phyloP scores from a whole-genome alignment of 2,113 vertebrate species.

The Ursus arctos region DNA sequence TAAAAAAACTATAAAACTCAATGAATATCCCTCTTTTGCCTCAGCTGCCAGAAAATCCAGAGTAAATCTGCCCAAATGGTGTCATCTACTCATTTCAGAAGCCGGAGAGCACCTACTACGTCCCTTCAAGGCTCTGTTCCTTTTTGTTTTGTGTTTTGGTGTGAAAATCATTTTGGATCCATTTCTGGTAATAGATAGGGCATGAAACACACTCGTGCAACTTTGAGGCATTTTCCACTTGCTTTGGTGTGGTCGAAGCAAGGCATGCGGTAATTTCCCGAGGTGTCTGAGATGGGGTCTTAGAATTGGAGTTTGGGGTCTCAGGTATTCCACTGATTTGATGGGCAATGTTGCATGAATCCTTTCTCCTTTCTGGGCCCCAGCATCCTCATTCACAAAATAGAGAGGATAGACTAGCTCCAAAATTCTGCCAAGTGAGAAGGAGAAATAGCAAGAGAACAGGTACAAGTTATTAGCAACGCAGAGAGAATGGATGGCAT shows the following conservation, averaged over 20 bases:
- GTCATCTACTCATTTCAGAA: background rate
- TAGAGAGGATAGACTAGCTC: background rate
- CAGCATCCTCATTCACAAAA: background rate
- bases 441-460: background rate
- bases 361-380: background rate
- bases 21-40: background rate
- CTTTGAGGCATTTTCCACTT: background rate
- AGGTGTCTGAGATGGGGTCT: background rate
- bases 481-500: background rate
- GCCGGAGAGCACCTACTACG: background rate
- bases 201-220: background rate
- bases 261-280: background rate
- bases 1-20: background rate
- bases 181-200: background rate
- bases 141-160: background rate
- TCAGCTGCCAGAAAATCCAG: slow-evolving; percentile 29
- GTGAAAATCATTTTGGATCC: background rate
- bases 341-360: background rate
- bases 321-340: too few relatives aligned
- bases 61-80: background rate
- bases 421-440: background rate
- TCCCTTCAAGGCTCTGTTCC: background rate
- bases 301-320: background rate
- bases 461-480: background rate
- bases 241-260: background rate